phyloP scores from a whole-genome alignment of 2,888 invertebrate genomes.

The Tiliacea citrago region DNA sequence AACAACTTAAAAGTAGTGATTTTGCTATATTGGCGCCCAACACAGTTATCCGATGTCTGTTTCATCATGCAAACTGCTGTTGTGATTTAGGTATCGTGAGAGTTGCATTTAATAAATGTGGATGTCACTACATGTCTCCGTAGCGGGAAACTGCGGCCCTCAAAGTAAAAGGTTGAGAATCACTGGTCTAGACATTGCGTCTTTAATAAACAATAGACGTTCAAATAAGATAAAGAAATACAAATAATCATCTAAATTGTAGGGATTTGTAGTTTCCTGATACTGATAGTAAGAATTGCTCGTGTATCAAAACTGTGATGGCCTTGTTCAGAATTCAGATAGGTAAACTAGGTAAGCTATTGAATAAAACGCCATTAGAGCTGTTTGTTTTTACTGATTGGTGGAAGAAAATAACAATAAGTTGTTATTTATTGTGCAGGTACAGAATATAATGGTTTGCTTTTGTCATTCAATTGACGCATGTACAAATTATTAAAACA shows the following conservation, averaged over 20 bases:
- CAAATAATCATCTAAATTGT: constrained; percentile 24
- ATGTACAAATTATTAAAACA: constrained; percentile 11
- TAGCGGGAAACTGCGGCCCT: background rate
- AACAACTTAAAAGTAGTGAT: accelerated
- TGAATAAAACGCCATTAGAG: constrained; percentile 3
- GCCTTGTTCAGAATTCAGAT: constrained; percentile 27
- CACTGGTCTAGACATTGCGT: constrained; percentile 30
- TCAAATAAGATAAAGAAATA: constrained; percentile 23
- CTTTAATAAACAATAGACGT: constrained; percentile 10
- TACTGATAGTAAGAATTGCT: constrained; percentile 29
- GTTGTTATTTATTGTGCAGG: background rate
- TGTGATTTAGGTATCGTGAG: background rate
- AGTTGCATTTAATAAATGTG: background rate
- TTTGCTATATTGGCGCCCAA: constrained; percentile 28
- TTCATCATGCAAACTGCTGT: background rate
- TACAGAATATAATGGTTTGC: background rate
- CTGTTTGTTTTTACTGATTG: background rate
- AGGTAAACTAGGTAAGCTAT: constrained; percentile 2
- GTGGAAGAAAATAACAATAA: background rate
- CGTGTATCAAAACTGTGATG: constrained; percentile 13
- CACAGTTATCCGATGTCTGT: background rate
- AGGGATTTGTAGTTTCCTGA: constrained; percentile 39
- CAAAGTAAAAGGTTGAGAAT: background rate
- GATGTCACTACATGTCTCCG: background rate
- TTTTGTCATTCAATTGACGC: constrained; percentile 12